These are phyloP conservation scores for Syngnathoides biaculeatus DNA, from an alignment of 2,113 vertebrate species.

Conservation along the genomic window DNA sequence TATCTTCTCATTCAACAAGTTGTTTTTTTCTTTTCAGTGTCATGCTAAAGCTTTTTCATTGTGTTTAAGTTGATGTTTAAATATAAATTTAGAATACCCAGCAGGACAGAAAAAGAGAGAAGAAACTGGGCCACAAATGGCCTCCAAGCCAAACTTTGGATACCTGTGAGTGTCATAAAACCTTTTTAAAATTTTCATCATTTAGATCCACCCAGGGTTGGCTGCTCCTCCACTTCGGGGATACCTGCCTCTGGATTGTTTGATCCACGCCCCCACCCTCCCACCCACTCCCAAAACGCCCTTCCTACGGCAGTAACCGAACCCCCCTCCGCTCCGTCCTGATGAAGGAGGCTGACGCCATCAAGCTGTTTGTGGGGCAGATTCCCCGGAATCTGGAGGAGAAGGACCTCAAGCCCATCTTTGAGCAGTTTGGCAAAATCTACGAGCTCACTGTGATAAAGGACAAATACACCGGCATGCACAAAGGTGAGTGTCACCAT, in stretches of 20 bases:
- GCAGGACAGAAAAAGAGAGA: too few species aligned
- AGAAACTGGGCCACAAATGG: background rate
- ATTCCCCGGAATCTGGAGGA: conserved; percentile 93
- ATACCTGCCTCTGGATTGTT: conserved; percentile 53
- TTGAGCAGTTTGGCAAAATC: conserved; percentile 92
- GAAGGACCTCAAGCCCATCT: conserved; percentile 90
- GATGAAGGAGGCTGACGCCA: conserved; percentile 97
- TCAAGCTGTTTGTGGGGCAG: conserved; percentile 94
- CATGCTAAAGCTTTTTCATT: background rate
- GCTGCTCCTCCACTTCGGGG: conserved; percentile 37
- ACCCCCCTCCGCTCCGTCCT: conserved; percentile 69
- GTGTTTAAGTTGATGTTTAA: background rate
- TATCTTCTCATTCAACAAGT: background rate
- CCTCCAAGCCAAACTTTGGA: background rate
- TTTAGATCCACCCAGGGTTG: conserved; percentile 27
- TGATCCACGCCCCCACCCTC: conserved; percentile 34
- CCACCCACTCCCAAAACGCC: conserved; percentile 12
- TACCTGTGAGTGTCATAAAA: background rate
- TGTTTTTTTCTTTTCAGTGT: background rate
- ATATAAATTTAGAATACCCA: too few species aligned
- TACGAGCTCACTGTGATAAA: conserved; percentile 96
- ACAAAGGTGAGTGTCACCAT: conserved; percentile 81
- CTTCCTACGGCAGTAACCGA: background rate
- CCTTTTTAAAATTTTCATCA: background rate
- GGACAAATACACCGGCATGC: conserved; percentile 97